These are phyloP conservation scores for Xenotilapia flavipinnis DNA, from an alignment of 2,113 vertebrate genomes.

Conservation along the genomic window DNA sequence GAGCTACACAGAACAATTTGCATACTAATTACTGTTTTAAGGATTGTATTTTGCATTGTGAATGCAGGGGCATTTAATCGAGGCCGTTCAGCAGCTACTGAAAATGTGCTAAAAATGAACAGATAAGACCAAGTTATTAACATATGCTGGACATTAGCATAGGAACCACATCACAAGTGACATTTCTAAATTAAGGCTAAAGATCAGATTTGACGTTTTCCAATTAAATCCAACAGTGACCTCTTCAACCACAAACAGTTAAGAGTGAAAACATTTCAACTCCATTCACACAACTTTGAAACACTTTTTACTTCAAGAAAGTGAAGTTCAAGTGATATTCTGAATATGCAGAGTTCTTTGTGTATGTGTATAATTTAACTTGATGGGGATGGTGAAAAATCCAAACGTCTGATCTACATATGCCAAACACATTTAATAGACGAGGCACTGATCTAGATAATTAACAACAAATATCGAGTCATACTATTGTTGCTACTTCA, in stretches of 20 bases:
- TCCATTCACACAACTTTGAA: neutral
- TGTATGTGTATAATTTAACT: neutral
- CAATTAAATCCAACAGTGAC: neutral
- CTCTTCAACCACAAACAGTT: neutral
- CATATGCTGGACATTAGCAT: neutral
- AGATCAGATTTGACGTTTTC: neutral
- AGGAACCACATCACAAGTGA: neutral
- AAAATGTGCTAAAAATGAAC: neutral
- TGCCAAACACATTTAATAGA: neutral
- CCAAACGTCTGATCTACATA: neutral
- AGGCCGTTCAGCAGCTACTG: neutral
- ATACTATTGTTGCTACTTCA: neutral
- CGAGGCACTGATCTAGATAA: neutral
- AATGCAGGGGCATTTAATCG: neutral
- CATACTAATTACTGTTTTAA: conserved; percentile 52
- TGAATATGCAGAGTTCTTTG: neutral
- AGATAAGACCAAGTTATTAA: neutral
- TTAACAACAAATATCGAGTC: neutral
- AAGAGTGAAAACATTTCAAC: neutral
- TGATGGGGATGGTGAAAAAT: neutral
- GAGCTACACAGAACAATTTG: conserved; percentile 49
- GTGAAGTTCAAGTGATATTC: neutral
- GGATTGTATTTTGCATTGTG: conserved; percentile 11
- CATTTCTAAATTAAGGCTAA: neutral
- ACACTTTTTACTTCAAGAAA: neutral